These are phyloP conservation scores for Drosophila ustulata DNA, from an alignment of 2,888 invertebrate species.

Conservation along the genomic window DNA sequence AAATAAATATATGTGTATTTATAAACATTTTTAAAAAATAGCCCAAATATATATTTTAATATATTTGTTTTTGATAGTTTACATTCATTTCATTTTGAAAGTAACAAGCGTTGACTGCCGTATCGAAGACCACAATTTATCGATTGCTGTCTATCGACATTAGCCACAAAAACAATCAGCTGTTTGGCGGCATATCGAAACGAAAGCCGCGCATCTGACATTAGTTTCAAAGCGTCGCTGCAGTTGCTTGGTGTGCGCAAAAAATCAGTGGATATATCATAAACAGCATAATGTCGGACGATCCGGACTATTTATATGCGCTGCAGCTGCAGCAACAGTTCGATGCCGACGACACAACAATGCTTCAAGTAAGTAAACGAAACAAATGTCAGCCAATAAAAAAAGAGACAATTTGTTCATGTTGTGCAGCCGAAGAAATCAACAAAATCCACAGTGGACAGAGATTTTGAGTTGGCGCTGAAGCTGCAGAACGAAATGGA, in stretches of 20 bases:
- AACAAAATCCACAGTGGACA: constrained; percentile 47
- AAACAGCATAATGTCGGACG: constrained; percentile 65
- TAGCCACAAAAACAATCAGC: constrained; percentile 20
- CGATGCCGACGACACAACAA: constrained; percentile 38
- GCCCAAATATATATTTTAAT: no score
- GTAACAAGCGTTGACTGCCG: no score
- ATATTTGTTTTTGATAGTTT: no score
- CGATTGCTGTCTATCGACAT: constrained; percentile 2
- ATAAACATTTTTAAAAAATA: no score
- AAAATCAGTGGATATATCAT: not conserved
- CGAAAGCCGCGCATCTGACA: constrained; percentile 32
- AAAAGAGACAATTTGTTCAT: not conserved
- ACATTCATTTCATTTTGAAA: no score
- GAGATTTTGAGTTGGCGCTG: constrained; percentile 70
- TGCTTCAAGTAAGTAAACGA: constrained; percentile 25
- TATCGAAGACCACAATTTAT: no score
- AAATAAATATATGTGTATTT: no score
- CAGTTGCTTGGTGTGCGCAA: constrained; percentile 4
- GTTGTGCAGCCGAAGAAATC: not conserved
- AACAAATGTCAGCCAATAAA: not conserved
- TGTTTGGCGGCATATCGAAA: constrained; percentile 6
- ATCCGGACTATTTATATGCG: constrained; percentile 76
- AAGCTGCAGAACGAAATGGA: constrained; percentile 72
- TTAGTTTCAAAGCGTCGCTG: constrained; percentile 42
- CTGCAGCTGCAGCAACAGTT: constrained; percentile 71